phyloP scores from a whole-genome alignment of 2,797 vertebrate species.

The Hippoglossus hippoglossus region DNA sequence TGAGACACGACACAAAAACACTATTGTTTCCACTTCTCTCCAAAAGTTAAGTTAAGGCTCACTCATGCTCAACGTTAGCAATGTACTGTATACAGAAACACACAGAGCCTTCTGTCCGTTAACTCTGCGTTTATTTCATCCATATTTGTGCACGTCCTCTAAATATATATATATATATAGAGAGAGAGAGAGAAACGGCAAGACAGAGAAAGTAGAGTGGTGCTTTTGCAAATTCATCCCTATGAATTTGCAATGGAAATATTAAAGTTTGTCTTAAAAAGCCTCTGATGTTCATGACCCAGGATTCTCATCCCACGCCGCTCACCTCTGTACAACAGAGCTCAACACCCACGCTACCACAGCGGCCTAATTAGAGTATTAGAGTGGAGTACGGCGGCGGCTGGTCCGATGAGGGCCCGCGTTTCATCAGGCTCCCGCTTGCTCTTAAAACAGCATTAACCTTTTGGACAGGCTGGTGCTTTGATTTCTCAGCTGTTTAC shows the following conservation, averaged over 20 bases:
- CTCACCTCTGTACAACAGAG: conserved; percentile 27
- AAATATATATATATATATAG: no score
- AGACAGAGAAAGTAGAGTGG: background rate
- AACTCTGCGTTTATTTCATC: no score
- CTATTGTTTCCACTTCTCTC: no score
- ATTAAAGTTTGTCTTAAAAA: conserved; percentile 16
- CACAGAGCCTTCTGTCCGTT: no score
- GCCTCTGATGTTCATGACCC: conserved; percentile 11
- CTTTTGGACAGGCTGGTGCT: conserved; percentile 65
- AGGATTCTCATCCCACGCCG: conserved; percentile 9
- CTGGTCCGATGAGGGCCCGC: conserved; percentile 29
- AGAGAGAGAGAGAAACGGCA: background rate
- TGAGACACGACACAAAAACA: no score
- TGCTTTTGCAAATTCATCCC: background rate
- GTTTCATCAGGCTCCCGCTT: conserved; percentile 66
- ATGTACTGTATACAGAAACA: no score
- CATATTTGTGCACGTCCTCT: no score
- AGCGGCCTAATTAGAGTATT: conserved; percentile 63
- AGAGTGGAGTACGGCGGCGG: conserved; percentile 15
- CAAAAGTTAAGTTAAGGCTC: no score
- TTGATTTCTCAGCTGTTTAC: conserved; percentile 77
- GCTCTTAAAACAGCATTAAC: conserved; percentile 75
- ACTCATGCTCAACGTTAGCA: no score
- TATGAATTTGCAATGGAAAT: conserved; percentile 9
- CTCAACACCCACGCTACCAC: conserved; percentile 6